These are phyloP conservation scores for Virgularia gustaviana DNA, from an alignment of 92 coral and sea anemone genomes.

Conservation along the genomic window DNA sequence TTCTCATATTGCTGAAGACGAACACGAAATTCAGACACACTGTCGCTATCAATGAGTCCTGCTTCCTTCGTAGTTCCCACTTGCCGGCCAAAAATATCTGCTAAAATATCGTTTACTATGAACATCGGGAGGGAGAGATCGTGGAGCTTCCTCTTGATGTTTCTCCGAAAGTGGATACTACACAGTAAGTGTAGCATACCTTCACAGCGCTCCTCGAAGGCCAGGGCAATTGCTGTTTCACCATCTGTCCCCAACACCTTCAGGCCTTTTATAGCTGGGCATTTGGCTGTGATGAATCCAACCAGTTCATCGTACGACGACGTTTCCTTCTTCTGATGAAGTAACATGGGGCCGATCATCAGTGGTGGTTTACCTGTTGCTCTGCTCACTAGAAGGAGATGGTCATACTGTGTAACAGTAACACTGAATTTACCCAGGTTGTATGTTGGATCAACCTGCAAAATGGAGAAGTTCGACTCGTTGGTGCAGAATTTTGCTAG, in stretches of 20 bases:
- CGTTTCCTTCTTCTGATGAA: constrained; percentile 48
- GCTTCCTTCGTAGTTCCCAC: constrained; percentile 2
- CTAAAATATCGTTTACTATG: not conserved
- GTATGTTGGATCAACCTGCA: constrained; percentile 35
- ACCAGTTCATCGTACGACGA: constrained; percentile 17
- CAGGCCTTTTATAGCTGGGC: not conserved
- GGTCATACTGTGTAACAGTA: constrained; percentile 44
- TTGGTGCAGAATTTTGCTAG: constrained; percentile 28
- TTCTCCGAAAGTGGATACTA: constrained; percentile 3
- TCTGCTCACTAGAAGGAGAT: constrained; percentile 12
- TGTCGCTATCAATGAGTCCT: not conserved
- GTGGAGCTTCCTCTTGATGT: constrained; percentile 7
- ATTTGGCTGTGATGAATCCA: not conserved
- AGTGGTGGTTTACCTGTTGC: constrained; percentile 34
- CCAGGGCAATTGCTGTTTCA: not conserved
- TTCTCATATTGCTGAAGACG: not conserved
- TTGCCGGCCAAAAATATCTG: not conserved
- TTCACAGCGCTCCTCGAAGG: not conserved
- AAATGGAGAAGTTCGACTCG: not conserved
- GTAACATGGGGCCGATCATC: constrained; percentile 40
- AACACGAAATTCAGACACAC: not conserved
- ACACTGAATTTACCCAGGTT: constrained; percentile 47
- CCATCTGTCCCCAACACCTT: constrained; percentile 10
- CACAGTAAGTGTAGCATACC: not conserved
- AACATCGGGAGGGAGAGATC: constrained; percentile 6